phyloP scores from a whole-genome alignment of 2,113 vertebrate genomes.

The Trematomus loennbergii region DNA sequence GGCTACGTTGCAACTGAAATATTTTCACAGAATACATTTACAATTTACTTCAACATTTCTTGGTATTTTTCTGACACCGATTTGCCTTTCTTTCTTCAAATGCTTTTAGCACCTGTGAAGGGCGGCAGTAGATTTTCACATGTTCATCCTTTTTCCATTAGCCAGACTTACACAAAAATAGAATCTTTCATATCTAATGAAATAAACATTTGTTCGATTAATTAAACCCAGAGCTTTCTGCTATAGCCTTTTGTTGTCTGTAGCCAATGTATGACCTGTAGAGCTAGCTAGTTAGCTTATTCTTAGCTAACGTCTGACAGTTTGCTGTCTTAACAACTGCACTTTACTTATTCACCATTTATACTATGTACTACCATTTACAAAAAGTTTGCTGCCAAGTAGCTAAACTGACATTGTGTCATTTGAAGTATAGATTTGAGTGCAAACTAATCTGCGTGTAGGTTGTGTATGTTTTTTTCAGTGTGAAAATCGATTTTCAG shows the following conservation, averaged over 20 bases:
- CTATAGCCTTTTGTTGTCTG: neutral
- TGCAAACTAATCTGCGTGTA: neutral
- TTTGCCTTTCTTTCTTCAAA: neutral
- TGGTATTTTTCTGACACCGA: neutral
- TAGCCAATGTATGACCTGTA: neutral
- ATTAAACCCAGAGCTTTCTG: neutral
- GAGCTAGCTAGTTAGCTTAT: neutral
- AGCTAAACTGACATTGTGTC: neutral
- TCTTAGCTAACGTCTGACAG: neutral
- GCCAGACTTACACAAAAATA: neutral
- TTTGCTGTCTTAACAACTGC: neutral
- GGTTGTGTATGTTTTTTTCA: neutral
- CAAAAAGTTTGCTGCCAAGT: neutral
- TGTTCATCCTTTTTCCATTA: neutral
- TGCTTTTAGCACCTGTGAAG: neutral
- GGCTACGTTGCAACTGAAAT: neutral
- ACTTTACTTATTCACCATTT: neutral
- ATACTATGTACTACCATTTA: neutral
- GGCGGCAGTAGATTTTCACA: neutral
- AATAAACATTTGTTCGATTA: neutral
- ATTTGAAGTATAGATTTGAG: neutral
- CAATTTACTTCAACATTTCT: neutral
- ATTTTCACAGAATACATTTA: neutral
- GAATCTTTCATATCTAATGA: constrained; percentile 12
- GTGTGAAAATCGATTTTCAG: neutral